These are phyloP conservation scores for Lamellibrachia columna DNA, from an alignment of 2,888 invertebrate genomes.

Conservation along the genomic window DNA sequence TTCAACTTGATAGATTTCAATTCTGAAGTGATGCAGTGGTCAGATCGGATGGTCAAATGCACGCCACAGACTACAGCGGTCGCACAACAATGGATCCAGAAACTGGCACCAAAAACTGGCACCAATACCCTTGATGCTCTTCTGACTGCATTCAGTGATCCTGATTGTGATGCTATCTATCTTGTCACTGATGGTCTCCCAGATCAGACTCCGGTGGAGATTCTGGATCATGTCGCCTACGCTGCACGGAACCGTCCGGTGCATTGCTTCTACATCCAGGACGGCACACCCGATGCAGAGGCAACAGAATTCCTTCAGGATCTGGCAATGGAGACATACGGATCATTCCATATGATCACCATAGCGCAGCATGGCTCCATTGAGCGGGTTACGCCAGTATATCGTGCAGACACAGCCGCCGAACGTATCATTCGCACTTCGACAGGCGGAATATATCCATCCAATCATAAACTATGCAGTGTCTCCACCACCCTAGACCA, in stretches of 20 bases:
- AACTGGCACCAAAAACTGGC: slow-evolving; percentile 60
- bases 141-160: slow-evolving; percentile 58
- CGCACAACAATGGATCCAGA: slow-evolving; percentile 60
- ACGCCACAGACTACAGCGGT: slow-evolving; percentile 61
- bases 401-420: slow-evolving; percentile 52
- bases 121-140: slow-evolving; percentile 64
- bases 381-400: slow-evolving; percentile 60
- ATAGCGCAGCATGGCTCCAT: slow-evolving; percentile 59
- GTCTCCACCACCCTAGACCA: slow-evolving; percentile 22
- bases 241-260: slow-evolving; percentile 54
- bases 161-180: slow-evolving; percentile 59
- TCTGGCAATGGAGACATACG: slow-evolving; percentile 61
- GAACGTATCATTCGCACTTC: slow-evolving; percentile 55
- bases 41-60: slow-evolving; percentile 63
- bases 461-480: slow-evolving; percentile 35
- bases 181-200: slow-evolving; percentile 64
- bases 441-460: slow-evolving; percentile 50
- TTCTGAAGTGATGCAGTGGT: slow-evolving; percentile 63
- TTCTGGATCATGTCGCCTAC: slow-evolving; percentile 57
- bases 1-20: slow-evolving; percentile 65
- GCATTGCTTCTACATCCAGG: slow-evolving; percentile 61
- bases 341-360: slow-evolving; percentile 59
- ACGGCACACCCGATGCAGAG: slow-evolving; percentile 50
- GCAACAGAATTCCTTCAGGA: slow-evolving; percentile 61
- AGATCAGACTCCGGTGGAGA: slow-evolving; percentile 59